Percentiles rank a stretch among this genome's conserved stretches.
phyloP scores from a whole-genome alignment of 2,888 invertebrate genomes.

The Liodrosophila aerea region DNA sequence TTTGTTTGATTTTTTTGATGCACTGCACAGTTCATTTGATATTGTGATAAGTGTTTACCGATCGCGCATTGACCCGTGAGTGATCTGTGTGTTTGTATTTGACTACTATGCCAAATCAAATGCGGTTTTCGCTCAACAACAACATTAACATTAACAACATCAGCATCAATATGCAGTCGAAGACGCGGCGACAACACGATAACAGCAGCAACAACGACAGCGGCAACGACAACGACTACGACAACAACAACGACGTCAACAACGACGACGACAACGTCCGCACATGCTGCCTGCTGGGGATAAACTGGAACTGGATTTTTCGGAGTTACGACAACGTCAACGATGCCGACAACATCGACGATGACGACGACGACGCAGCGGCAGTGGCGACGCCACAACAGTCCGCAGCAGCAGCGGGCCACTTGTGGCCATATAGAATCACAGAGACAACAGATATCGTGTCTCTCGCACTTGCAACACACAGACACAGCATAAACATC shows the following conservation, averaged over 20 bases:
- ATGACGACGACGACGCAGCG: conserved; percentile 14
- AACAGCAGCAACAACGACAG: conserved; percentile 30
- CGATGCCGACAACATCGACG: conserved; percentile 9
- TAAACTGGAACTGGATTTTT: conserved; percentile 81
- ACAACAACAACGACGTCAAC: conserved; percentile 35
- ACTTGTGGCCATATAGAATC: conserved; percentile 60
- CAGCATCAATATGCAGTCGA: conserved; percentile 20
- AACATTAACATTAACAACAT: conserved; percentile 9
- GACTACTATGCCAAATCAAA: conserved; percentile 6
- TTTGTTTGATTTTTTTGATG: background rate
- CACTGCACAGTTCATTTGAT: background rate
- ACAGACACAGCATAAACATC: conserved; percentile 47
- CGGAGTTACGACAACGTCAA: conserved; percentile 63
- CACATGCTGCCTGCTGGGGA: conserved; percentile 82
- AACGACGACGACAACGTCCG: conserved; percentile 76
- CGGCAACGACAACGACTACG: conserved; percentile 19
- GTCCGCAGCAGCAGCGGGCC: conserved; percentile 39
- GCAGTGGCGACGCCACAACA: conserved; percentile 17
- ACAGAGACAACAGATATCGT: conserved; percentile 63
- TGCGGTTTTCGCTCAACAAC: conserved; percentile 12
- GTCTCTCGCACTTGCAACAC: conserved; percentile 39
- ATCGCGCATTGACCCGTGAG: conserved; percentile 21
- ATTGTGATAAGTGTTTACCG: conserved; percentile 8
- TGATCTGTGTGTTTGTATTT: conserved; percentile 4
- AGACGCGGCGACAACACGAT: conserved; percentile 22